Percentiles rank a stretch among this genome's conserved stretches.
Conservation (phyloP, 2,888 invertebrate genomes). For the Abscondita cerata region DNA sequence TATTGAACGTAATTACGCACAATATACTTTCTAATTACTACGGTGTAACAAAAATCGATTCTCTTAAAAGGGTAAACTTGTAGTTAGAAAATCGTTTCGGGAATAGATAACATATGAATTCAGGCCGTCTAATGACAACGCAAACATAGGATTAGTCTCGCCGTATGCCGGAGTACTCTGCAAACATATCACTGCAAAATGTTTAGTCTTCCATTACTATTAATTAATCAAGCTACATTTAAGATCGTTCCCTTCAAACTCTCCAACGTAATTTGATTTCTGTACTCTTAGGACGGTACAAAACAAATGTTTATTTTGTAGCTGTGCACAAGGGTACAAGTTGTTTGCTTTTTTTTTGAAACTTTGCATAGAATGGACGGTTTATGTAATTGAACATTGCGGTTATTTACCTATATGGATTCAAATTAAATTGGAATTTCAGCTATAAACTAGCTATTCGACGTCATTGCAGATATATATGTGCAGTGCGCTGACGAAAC, state of each 20-base stretch:
- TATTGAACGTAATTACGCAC: too few relatives aligned
- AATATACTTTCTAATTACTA: too few relatives aligned
- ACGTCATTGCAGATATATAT: neutral
- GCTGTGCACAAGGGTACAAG: neutral
- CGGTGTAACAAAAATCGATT: constrained; percentile 14
- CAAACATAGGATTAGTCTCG: constrained; percentile 30
- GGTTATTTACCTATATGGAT: constrained; percentile 25
- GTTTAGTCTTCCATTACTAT: constrained; percentile 46
- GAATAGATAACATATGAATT: constrained; percentile 20
- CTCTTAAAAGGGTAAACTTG: constrained; percentile 21
- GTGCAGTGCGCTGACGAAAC: too few relatives aligned
- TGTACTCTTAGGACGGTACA: constrained; percentile 6
- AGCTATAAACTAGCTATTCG: neutral
- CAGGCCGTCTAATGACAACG: constrained; percentile 21
- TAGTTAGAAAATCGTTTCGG: constrained; percentile 13
- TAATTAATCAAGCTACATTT: constrained; percentile 45
- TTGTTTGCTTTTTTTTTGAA: neutral
- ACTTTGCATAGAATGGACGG: neutral
- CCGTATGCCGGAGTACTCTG: constrained; percentile 35
- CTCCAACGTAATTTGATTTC: constrained; percentile 25
- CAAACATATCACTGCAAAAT: constrained; percentile 46
- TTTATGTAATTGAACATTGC: constrained; percentile 27
- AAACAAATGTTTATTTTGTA: neutral
- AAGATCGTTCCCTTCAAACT: constrained; percentile 28
- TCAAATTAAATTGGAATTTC: constrained; percentile 17